A percentile compares a stretch with the other conserved stretches of the same genome.
phyloP scores from a whole-genome alignment of 2,113 vertebrate genomes.

The Anoura caudifer region DNA sequence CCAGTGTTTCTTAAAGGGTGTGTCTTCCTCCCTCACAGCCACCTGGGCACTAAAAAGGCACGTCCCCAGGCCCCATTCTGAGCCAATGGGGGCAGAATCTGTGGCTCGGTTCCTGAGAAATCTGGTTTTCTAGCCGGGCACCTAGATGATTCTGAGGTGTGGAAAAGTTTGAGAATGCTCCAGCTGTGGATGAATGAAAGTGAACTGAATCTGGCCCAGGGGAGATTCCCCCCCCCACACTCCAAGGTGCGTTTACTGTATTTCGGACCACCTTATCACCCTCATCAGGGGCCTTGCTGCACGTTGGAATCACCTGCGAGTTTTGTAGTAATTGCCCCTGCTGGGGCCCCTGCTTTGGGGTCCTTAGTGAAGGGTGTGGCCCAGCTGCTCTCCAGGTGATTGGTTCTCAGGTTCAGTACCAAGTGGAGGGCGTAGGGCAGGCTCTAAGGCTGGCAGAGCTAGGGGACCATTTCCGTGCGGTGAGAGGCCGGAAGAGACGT shows the following conservation, averaged over 20 bases:
- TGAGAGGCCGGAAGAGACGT: slow-evolving; percentile 41
- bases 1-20: background rate
- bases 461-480: background rate
- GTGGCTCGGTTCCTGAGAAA: background rate
- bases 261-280: background rate
- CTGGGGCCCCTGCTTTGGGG: background rate
- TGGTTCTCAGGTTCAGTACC: background rate
- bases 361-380: background rate
- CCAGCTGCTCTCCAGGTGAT: background rate
- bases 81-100: background rate
- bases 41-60: background rate
- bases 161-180: background rate
- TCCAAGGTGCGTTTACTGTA: background rate
- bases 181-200: background rate
- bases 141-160: background rate
- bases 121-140: background rate
- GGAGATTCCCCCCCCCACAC: background rate
- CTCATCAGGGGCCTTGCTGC: background rate
- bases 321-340: background rate
- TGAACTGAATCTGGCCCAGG: background rate
- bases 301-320: background rate
- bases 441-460: background rate
- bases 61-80: background rate
- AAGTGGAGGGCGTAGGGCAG: background rate
- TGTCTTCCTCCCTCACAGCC: background rate